Percentiles rank a stretch among this genome's conserved stretches.
These are phyloP conservation scores for Hystrix cristata DNA, from an alignment of 2,113 vertebrate genomes.

Conservation along the genomic window DNA sequence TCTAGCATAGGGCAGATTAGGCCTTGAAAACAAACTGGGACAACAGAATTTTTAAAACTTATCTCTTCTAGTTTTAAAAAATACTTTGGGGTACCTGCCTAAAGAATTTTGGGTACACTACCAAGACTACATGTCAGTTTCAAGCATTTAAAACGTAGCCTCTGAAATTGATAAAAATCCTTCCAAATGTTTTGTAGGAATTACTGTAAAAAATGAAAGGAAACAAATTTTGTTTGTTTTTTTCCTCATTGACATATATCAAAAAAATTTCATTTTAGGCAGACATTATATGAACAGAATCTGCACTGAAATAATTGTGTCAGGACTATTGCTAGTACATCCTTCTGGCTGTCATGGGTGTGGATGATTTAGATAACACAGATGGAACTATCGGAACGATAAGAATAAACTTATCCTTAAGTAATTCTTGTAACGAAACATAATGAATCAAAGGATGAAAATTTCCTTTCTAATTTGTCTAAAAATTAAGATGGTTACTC, in stretches of 20 bases:
- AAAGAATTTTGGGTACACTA: neutral
- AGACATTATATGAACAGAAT: neutral
- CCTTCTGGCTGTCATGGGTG: neutral
- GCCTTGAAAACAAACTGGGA: neutral
- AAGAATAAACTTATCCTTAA: neutral
- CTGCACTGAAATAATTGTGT: neutral
- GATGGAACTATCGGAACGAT: neutral
- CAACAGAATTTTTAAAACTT: neutral
- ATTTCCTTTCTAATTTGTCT: neutral
- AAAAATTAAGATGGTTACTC: neutral
- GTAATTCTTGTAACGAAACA: neutral
- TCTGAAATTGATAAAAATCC: neutral
- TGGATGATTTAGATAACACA: neutral
- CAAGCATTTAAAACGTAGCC: neutral
- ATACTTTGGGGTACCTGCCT: neutral
- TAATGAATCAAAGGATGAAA: neutral
- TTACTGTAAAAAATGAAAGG: neutral
- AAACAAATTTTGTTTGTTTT: neutral
- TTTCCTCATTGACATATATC: neutral
- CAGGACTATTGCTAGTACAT: neutral
- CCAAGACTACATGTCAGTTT: neutral
- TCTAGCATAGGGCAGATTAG: neutral
- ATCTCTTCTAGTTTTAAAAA: neutral
- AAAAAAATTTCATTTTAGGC: neutral
- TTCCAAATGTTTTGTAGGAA: neutral